Percentiles rank a stretch among this genome's conserved stretches.
Evolutionary conservation across 2,888 invertebrate species (phyloP).

Genomic region (Amiota mariae): DNA sequence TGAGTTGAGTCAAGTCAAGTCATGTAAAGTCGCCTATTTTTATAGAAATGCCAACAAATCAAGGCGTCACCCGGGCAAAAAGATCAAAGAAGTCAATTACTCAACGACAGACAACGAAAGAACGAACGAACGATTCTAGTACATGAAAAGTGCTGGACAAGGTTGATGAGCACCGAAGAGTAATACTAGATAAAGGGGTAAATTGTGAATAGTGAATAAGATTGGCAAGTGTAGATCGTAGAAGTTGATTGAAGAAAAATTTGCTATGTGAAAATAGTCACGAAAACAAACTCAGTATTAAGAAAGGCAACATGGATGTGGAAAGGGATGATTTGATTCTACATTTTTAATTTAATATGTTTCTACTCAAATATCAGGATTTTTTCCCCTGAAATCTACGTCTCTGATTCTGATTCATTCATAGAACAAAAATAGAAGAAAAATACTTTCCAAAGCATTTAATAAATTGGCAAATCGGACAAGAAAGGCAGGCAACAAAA

Average conservation of each 20-base stretch:
- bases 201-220: not conserved
- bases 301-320: not conserved
- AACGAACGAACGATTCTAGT: not conserved
- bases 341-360: no score
- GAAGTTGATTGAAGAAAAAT: not conserved
- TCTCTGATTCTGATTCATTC: no score
- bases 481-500: not conserved
- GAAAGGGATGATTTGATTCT: no score
- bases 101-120: constrained; percentile 53
- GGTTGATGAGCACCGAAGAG: not conserved
- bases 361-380: no score
- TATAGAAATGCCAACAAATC: constrained; percentile 38
- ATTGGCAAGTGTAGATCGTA: no score
- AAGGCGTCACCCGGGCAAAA: constrained; percentile 49
- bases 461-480: constrained; percentile 34
- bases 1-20: not conserved
- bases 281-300: constrained; percentile 1
- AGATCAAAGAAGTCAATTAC: constrained; percentile 65
- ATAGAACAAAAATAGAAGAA: not conserved
- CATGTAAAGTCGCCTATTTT: constrained; percentile 46
- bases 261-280: constrained; percentile 18
- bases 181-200: not conserved
- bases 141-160: not conserved
- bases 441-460: constrained; percentile 36
- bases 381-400: no score